Evolutionary conservation across 2,113 vertebrate genomes (phyloP).

Genomic region (Epinephelus moara): DNA sequence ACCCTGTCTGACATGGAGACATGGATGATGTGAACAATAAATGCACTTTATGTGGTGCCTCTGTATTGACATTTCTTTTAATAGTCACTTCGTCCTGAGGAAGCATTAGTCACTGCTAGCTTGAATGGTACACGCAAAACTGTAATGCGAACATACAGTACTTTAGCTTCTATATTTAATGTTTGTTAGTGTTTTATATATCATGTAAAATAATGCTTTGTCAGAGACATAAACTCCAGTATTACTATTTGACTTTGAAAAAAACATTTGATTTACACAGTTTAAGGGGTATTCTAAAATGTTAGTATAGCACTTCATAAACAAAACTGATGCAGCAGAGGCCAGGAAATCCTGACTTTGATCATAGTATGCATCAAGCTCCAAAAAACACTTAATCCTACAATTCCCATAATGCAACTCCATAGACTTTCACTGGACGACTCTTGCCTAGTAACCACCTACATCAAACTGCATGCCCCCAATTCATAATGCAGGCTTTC

Average conservation of each 20-base stretch:
- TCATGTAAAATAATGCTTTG: neutral
- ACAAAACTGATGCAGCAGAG: no score
- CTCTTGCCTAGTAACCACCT: neutral
- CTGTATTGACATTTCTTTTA: slow-evolving; percentile 39
- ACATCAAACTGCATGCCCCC: neutral
- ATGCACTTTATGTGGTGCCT: slow-evolving; percentile 31
- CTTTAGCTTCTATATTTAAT: neutral
- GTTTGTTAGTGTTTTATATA: neutral
- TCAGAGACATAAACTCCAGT: neutral
- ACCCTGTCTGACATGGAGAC: slow-evolving; percentile 35
- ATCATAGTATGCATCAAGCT: no score
- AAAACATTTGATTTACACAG: neutral
- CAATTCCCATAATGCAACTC: no score
- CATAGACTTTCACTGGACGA: neutral
- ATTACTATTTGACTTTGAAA: neutral
- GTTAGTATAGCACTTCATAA: neutral
- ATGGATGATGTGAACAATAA: slow-evolving; percentile 65
- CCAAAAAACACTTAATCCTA: no score
- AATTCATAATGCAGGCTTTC: neutral
- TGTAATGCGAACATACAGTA: neutral
- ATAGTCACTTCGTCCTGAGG: slow-evolving; percentile 4
- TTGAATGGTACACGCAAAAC: neutral
- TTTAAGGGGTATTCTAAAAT: neutral
- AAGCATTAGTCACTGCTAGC: neutral
- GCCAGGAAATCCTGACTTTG: no score